A percentile compares a stretch with the other conserved stretches of the same genome.
Conservation (phyloP, 2,888 invertebrate genomes). For the Clunio marinus region DNA sequence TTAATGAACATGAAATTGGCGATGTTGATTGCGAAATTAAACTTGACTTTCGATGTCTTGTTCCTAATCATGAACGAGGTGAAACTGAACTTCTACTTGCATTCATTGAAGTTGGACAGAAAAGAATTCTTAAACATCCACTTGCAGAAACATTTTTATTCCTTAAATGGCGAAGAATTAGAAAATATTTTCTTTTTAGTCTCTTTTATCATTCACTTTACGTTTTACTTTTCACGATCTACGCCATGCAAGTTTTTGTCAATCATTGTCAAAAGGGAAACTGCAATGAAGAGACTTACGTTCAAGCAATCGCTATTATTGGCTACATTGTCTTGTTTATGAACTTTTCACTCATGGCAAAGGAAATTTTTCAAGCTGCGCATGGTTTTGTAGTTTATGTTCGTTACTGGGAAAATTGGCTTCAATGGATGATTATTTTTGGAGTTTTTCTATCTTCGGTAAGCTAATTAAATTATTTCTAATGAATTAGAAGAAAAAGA, state of each 20-base stretch:
- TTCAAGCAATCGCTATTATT: slow-evolving; percentile 43
- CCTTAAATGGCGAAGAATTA: slow-evolving; percentile 75
- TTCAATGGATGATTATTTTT: slow-evolving; percentile 72
- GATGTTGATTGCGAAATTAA: slow-evolving; percentile 81
- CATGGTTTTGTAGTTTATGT: slow-evolving; percentile 70
- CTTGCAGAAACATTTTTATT: slow-evolving; percentile 79
- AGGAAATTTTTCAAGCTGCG: slow-evolving; percentile 62
- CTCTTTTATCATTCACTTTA: slow-evolving; percentile 72
- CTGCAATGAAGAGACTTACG: slow-evolving; percentile 46
- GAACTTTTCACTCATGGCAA: slow-evolving; percentile 61
- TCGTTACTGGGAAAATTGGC: slow-evolving; percentile 78
- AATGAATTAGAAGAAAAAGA: not conserved
- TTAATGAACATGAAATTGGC: slow-evolving; percentile 78
- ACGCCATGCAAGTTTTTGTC: slow-evolving; percentile 59
- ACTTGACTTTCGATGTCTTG: slow-evolving; percentile 60
- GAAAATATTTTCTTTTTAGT: slow-evolving; percentile 76
- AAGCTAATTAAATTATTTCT: slow-evolving; percentile 43
- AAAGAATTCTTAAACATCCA: slow-evolving; percentile 75
- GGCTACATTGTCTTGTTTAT: slow-evolving; percentile 62
- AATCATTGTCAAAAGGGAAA: slow-evolving; percentile 44
- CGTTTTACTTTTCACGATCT: slow-evolving; percentile 69
- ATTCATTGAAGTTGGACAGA: slow-evolving; percentile 75
- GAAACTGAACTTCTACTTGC: slow-evolving; percentile 68
- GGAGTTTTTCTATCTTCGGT: slow-evolving; percentile 67
- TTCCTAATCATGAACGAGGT: slow-evolving; percentile 60